These are phyloP conservation scores for Eremobia ochroleuca DNA, from an alignment of 2,888 invertebrate species.

Conservation along the genomic window DNA sequence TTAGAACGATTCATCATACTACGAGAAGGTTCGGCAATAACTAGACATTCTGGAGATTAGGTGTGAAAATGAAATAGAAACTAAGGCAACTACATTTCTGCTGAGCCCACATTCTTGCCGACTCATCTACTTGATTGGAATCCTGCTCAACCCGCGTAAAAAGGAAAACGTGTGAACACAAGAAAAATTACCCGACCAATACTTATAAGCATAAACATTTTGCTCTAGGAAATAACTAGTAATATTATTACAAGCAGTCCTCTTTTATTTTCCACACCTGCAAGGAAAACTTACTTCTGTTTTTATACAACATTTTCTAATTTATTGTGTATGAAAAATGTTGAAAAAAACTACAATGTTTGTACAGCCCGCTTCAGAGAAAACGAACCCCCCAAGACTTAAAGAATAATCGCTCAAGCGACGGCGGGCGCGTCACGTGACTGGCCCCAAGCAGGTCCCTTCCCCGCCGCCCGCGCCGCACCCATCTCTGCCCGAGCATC, in stretches of 20 bases:
- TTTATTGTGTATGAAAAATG: conserved; percentile 32
- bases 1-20: conserved; percentile 1
- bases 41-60: conserved; percentile 7
- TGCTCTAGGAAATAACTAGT: conserved; percentile 34
- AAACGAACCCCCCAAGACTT: no score
- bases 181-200: conserved; percentile 58
- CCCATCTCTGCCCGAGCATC: no score
- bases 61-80: conserved; percentile 53
- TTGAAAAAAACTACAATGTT: conserved; percentile 30
- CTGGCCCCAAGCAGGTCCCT: no score
- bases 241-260: conserved; percentile 33
- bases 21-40: neutral
- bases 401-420: no score
- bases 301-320: conserved; percentile 31
- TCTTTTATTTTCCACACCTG: conserved; percentile 31
- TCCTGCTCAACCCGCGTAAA: conserved; percentile 61
- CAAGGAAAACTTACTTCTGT: conserved; percentile 24
- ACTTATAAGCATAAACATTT: conserved; percentile 61
- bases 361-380: no score
- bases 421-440: no score
- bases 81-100: conserved; percentile 40
- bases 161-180: conserved; percentile 54
- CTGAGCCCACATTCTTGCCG: conserved; percentile 37
- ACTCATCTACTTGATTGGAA: conserved; percentile 62
- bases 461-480: no score